Base-by-base conservation (phyloP, 2,888 invertebrate species). In the Dryocosmus kuriphilus region DNA sequence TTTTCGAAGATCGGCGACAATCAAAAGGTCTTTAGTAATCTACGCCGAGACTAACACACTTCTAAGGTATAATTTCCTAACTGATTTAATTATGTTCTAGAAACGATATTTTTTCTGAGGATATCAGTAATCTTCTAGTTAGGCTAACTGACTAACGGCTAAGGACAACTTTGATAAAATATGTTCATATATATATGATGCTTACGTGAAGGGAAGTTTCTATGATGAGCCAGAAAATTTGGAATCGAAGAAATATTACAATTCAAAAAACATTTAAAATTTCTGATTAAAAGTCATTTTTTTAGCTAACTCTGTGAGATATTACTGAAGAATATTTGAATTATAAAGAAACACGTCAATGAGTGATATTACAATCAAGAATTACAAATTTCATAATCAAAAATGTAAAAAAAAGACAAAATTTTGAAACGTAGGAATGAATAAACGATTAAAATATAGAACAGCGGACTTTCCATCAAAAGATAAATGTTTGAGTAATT, bases 91-190 rank as follows among this genome's bases (percentile, higher is more conserved):
- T 71, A 76, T 77, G 16, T 24, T 60, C 79, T 82, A 79, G 61
- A 74, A 80, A 76, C 79, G 46, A 78, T 77, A 80, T 75, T 82
- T 77, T 76, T 67, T 30, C 76, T 77, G 78, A 78, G 16, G 77
- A 77, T 73, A 74, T 30, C 30, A 75, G 24, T 61, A 67, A 76
- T 77, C 62, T 63, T 61, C 79, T 83, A 84, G 61, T 84, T 79
- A 80, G 78, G 77, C 82, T 85, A 83, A 78, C 51, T 74, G 27
- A 65, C 79, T 84, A 83, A 80, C 46, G 55, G 80, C 80, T 83
- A 82, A 81, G 79, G 79, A 79, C 79, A 81, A 71, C 74, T 82
- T 81, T 76, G 76, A 77, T 83, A 78, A 77, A 51, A 74, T 73
- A 67, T 71, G 71, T 71, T 41, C n/a, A 67, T 71, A 67, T 71